Percentiles rank a stretch among this genome's conserved stretches.
Evolutionary conservation across 1,140 invertebrate genomes (phyloP).

Genomic region (Conus ventricosus): DNA sequence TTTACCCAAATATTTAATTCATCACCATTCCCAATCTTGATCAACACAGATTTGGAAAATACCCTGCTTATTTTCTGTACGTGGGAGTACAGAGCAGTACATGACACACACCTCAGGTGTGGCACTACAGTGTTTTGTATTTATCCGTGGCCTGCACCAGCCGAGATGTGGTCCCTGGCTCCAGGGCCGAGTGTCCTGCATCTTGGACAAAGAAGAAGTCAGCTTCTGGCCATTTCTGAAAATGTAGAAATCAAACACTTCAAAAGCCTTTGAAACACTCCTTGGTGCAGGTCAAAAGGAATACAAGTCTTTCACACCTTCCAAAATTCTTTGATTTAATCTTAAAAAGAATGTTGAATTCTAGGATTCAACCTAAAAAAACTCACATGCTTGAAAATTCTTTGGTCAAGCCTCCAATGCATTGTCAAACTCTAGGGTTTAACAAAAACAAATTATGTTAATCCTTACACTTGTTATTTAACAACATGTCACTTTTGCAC

Average conservation of each 20-base stretch:
- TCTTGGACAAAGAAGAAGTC: slow-evolving; percentile 67
- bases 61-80: neutral
- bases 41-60: neutral
- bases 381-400: neutral
- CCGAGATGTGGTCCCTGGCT: slow-evolving; percentile 46
- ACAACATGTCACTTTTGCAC: too few relatives aligned
- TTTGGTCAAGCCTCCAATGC: too few relatives aligned
- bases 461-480: too few relatives aligned
- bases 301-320: neutral
- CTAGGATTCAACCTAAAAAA: neutral
- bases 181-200: slow-evolving; percentile 66
- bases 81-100: neutral
- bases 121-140: slow-evolving; percentile 47
- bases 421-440: too few relatives aligned
- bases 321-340: neutral
- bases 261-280: neutral
- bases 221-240: slow-evolving; percentile 65
- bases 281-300: neutral
- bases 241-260: neutral
- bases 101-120: too few relatives aligned
- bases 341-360: neutral
- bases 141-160: slow-evolving; percentile 57
- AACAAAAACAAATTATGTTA: too few relatives aligned
- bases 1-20: neutral
- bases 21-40: too few relatives aligned